Conservation (phyloP, 2,113 vertebrate genomes). For the Enhydra lutris region DNA sequence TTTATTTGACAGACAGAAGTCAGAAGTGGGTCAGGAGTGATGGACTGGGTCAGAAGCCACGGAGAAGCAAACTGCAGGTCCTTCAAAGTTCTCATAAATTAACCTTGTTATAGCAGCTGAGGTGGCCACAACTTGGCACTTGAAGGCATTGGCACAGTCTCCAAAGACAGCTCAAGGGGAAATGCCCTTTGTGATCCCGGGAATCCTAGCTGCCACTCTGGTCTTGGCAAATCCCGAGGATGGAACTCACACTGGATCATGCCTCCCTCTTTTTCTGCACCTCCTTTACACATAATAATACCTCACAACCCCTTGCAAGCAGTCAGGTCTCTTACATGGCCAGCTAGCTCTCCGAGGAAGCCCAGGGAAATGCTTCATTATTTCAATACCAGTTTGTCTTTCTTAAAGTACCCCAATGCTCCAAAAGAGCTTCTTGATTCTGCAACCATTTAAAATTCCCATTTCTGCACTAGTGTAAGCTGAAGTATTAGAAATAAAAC, state of each 20-base stretch:
- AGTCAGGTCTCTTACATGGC: background rate
- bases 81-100: background rate
- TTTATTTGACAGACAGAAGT: too few species aligned
- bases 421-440: background rate
- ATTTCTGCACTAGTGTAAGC: background rate
- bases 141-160: background rate
- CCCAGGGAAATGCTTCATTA: background rate
- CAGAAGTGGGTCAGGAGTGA: background rate
- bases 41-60: background rate
- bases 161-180: background rate
- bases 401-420: background rate
- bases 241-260: background rate
- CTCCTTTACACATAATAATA: background rate
- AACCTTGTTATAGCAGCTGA: background rate
- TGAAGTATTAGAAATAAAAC: background rate
- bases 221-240: background rate
- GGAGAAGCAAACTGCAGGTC: background rate
- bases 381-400: background rate
- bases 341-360: background rate
- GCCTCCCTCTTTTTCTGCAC: background rate
- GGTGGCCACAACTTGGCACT: background rate
- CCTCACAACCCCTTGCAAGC: background rate
- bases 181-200: background rate
- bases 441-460: background rate
- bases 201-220: background rate